Percentiles rank a stretch among this genome's conserved stretches.
These are phyloP conservation scores for Semnopithecus entellus DNA, from an alignment of 2,113 vertebrate genomes.

Conservation along the genomic window DNA sequence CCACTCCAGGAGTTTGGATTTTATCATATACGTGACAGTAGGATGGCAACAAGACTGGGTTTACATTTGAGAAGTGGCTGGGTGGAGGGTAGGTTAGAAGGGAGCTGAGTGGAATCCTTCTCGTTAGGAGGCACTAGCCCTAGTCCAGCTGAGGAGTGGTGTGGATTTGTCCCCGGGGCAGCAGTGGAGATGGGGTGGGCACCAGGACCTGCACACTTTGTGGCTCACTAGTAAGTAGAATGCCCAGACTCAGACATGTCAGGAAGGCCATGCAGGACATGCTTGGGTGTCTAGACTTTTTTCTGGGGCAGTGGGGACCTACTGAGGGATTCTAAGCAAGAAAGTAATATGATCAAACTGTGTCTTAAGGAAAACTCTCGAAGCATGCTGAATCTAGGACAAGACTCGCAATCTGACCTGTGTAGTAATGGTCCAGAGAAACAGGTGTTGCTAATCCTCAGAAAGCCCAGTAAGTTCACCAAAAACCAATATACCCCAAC, in stretches of 20 bases:
- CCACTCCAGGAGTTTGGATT: not conserved
- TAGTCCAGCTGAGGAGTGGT: not conserved
- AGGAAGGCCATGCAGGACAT: rapidly evolving
- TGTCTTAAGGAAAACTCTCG: not conserved
- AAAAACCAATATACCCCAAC: too few species aligned
- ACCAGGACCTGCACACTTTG: not conserved
- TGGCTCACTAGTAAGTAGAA: rapidly evolving
- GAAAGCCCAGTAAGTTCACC: not conserved
- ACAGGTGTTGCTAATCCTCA: too few species aligned
- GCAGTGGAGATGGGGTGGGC: not conserved
- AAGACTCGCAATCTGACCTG: not conserved
- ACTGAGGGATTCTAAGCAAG: not conserved
- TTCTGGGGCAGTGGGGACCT: not conserved
- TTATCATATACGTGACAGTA: rapidly evolving
- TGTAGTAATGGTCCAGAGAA: not conserved
- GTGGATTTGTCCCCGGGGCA: rapidly evolving
- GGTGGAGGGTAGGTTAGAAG: not conserved
- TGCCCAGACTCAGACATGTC: not conserved
- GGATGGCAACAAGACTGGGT: not conserved
- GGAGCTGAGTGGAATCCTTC: too few species aligned
- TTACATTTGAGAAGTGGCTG: not conserved
- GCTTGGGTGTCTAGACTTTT: not conserved
- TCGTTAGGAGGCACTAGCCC: not conserved
- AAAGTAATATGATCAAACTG: too few species aligned
- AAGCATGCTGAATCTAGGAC: not conserved